Evolutionary conservation across 2,113 vertebrate genomes (phyloP).

Genomic region (Puntigrus tetrazona): DNA sequence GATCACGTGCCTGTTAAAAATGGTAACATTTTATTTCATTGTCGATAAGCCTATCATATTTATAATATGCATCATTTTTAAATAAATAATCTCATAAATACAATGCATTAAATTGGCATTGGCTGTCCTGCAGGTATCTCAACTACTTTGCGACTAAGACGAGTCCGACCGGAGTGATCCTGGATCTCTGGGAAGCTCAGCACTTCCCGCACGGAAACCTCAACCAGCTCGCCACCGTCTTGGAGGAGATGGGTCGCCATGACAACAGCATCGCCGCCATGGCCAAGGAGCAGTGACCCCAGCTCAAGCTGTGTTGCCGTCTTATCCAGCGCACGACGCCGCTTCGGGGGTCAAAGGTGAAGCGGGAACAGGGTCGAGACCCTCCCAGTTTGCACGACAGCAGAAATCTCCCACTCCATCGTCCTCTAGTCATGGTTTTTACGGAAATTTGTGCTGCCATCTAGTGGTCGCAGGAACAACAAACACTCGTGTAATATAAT

Average conservation of each 20-base stretch:
- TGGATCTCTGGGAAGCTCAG: slow-evolving; percentile 98
- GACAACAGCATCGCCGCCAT: slow-evolving; percentile 83
- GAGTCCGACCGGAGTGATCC: slow-evolving; percentile 93
- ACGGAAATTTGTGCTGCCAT: slow-evolving; percentile 47
- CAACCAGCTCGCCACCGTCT: slow-evolving; percentile 88
- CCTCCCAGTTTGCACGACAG: slow-evolving; percentile 18
- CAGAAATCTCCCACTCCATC: slow-evolving; percentile 11
- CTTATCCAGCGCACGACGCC: too few species aligned
- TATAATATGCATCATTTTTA: neutral
- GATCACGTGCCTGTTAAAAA: neutral
- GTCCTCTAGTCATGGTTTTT: slow-evolving; percentile 29
- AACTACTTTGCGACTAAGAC: slow-evolving; percentile 99
- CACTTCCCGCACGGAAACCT: slow-evolving; percentile 97
- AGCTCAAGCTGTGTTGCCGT: neutral
- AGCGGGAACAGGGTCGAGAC: slow-evolving; percentile 76
- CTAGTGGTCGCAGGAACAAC: slow-evolving; percentile 32
- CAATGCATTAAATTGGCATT: neutral
- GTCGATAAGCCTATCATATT: neutral
- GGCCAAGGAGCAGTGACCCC: slow-evolving; percentile 83
- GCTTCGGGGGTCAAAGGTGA: slow-evolving; percentile 71
- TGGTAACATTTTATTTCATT: neutral
- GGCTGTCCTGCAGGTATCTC: slow-evolving; percentile 83
- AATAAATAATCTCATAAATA: neutral
- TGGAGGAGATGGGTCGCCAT: slow-evolving; percentile 97
- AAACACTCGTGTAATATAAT: slow-evolving; percentile 12